phyloP scores from a whole-genome alignment of 2,113 vertebrate species.

The Willisornis vidua region DNA sequence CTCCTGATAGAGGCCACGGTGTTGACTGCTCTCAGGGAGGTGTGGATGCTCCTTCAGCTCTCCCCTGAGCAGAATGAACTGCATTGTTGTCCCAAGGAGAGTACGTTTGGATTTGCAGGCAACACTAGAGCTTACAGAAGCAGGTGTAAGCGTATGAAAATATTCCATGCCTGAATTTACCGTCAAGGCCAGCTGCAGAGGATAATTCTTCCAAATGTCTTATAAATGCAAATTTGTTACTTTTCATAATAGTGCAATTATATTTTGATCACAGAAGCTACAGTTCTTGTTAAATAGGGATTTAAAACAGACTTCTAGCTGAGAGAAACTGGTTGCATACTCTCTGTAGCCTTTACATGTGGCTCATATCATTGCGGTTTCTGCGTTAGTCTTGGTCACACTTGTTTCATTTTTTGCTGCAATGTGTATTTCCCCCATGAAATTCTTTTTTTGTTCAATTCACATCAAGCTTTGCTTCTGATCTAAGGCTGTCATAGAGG shows the following conservation, averaged over 20 bases:
- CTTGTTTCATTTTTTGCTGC: not conserved
- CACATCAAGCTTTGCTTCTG: not conserved
- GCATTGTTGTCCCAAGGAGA: not conserved
- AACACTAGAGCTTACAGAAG: not conserved
- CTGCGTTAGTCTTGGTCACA: not conserved
- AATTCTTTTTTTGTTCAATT: not conserved
- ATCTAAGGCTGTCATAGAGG: not conserved
- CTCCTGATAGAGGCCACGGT: not conserved
- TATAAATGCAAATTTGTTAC: not conserved
- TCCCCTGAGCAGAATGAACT: not conserved
- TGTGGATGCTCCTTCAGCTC: not conserved
- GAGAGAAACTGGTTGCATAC: not conserved
- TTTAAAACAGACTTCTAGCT: not conserved
- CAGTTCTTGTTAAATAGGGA: not conserved
- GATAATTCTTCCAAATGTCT: not conserved
- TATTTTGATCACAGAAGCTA: not conserved
- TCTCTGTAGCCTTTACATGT: not conserved
- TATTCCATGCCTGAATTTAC: not conserved
- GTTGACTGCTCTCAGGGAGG: not conserved
- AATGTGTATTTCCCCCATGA: rapidly evolving
- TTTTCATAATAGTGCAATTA: not conserved
- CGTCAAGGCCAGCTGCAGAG: not conserved
- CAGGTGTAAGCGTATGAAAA: not conserved
- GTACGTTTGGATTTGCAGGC: not conserved
- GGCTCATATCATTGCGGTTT: not conserved